Percentiles rank a stretch among this genome's conserved stretches.
phyloP scores from a whole-genome alignment of 2,888 invertebrate species.

The Crematogaster levior region DNA sequence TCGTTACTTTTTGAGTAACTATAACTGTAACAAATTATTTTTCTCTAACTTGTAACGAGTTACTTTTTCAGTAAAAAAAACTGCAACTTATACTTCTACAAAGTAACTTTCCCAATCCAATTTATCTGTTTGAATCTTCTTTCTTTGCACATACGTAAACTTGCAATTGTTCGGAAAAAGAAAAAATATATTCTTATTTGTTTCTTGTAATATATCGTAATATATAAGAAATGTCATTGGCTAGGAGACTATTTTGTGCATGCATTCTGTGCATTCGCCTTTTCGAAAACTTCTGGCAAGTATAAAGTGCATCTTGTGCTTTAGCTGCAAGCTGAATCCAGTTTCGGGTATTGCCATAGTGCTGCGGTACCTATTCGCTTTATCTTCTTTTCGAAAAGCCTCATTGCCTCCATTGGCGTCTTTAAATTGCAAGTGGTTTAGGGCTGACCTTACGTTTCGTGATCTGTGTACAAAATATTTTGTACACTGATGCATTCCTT shows the following conservation, averaged over 20 bases:
- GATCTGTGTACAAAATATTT: constrained; percentile 62
- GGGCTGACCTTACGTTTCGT: constrained; percentile 66
- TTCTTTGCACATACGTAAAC: not conserved
- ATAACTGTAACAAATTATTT: too few relatives aligned
- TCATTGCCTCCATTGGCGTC: constrained; percentile 53
- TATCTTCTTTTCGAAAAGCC: constrained; percentile 42
- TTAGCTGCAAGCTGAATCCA: constrained; percentile 12
- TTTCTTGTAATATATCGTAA: not conserved
- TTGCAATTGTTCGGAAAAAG: not conserved
- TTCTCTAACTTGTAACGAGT: too few relatives aligned
- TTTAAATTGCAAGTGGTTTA: constrained; percentile 63
- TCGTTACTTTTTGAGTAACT: too few relatives aligned
- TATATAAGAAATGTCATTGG: not conserved
- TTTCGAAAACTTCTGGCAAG: constrained; percentile 15
- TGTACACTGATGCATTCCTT: constrained; percentile 30
- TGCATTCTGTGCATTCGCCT: not conserved
- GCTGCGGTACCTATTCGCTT: constrained; percentile 50
- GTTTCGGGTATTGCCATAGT: constrained; percentile 40
- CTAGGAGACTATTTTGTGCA: not conserved
- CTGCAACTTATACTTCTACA: too few relatives aligned
- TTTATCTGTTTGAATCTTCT: not conserved
- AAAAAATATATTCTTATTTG: not conserved
- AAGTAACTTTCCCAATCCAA: too few relatives aligned
- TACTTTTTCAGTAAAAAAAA: too few relatives aligned
- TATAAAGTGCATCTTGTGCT: constrained; percentile 27